These are phyloP conservation scores for Sminthopsis crassicaudata DNA, from an alignment of 2,113 vertebrate genomes.

Conservation along the genomic window DNA sequence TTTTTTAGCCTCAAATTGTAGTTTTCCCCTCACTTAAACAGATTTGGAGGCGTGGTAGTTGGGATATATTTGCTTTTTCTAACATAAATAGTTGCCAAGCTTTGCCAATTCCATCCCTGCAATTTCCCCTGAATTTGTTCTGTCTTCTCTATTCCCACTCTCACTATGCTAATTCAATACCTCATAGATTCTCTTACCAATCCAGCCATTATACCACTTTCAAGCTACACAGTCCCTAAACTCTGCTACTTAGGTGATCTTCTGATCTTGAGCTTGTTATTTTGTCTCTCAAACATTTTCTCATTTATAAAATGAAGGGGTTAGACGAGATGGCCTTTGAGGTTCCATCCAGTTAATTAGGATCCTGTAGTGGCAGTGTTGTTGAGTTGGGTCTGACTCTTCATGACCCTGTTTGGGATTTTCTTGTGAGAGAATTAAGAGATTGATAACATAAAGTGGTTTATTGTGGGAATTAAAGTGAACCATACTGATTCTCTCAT, in stretches of 20 bases:
- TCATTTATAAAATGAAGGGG: not conserved
- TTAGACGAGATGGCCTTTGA: not conserved
- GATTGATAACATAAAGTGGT: not conserved
- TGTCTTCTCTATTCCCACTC: not conserved
- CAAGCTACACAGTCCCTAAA: not conserved
- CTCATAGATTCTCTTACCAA: not conserved
- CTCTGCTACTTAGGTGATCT: not conserved
- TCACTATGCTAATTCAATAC: not conserved
- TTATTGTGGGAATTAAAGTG: not conserved
- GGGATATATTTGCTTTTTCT: slow-evolving; percentile 19
- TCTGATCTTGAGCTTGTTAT: not conserved
- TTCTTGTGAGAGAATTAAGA: not conserved
- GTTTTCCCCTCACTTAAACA: not conserved
- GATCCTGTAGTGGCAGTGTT: not conserved
- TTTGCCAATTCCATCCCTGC: not conserved
- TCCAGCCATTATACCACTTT: not conserved
- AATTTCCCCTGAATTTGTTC: not conserved
- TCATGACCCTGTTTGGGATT: not conserved
- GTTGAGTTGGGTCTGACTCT: not conserved
- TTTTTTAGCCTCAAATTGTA: not conserved
- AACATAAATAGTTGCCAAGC: not conserved
- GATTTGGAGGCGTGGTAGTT: not conserved
- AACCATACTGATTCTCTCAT: not conserved
- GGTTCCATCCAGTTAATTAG: not conserved
- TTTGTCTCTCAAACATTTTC: not conserved